Evolutionary conservation across 2,113 vertebrate species (phyloP).

Genomic region (Spermophilus dauricus): DNA sequence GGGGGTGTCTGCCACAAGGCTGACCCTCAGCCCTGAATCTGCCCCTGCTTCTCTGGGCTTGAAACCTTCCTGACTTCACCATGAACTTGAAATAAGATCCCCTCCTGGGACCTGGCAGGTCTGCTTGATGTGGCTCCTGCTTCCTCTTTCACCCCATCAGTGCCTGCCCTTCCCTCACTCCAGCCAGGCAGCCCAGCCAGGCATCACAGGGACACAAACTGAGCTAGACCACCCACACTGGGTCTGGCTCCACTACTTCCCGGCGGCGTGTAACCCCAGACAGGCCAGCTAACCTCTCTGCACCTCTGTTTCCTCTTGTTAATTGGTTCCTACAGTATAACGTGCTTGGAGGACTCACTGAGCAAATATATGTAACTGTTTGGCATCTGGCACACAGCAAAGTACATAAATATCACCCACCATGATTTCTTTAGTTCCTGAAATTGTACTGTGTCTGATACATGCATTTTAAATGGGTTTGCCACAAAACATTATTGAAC

Average conservation of each 20-base stretch:
- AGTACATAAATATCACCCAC: neutral
- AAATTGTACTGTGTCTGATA: neutral
- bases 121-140: neutral
- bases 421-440: neutral
- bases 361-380: neutral
- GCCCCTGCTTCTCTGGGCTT: neutral
- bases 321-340: neutral
- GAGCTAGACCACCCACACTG: neutral
- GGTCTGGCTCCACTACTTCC: neutral
- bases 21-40: neutral
- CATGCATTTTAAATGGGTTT: neutral
- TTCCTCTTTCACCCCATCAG: neutral
- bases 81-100: neutral
- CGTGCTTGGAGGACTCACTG: neutral
- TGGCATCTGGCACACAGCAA: neutral
- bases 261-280: neutral
- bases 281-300: neutral
- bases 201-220: neutral
- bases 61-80: neutral
- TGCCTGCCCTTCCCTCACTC: neutral
- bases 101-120: neutral
- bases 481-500: neutral
- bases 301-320: neutral
- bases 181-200: neutral
- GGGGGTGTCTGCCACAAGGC: neutral